Evolutionary conservation across 1,140 invertebrate species (phyloP), one percentile per base, ranked within the genome.

Genomic region (roundworm (Caenorhabditis elegans)): DNA sequence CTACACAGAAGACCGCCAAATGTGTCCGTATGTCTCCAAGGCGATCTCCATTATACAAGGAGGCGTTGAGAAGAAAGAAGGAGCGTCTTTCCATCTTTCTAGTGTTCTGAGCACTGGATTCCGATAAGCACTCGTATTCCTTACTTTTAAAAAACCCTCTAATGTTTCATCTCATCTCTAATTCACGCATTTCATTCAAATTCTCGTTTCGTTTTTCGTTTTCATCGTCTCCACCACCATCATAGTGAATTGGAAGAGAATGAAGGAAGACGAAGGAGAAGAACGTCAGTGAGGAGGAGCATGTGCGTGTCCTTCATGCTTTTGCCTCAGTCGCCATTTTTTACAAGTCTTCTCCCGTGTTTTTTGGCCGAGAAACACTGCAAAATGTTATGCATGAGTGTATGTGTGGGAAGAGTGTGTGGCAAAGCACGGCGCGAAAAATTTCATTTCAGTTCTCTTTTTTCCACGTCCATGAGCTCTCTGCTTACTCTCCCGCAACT

Each of bases 21-120:
- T 70, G 60, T 70, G 60, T 70, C 60, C 60, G 60, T 70, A 70
- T 70, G 60, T 70, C 60, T 70, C 34, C 17, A 39, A 70, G 28
- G 34, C 60, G 34, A 70, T 70, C n/a, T 70, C 34, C 60, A 39
- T 70, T 70, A 70, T 70, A 2, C 60, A 39, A 70, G 34, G 60
- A 70, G 36, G 60, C 60, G n/a, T 70, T 70, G 60, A 70, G n/a
- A 70, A 39, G 60, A 70, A 36, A 70, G 60, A 39, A 70, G 34
- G 11, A 13, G 60, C 19, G 60, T 34, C 34, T 34, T 39, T 70
- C 60, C 60, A 39, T 70, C 43, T 43, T 70, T 70, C 60, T 24
- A 11, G 6, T 43, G 5, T 39, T 70, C 19, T 17, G 39, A 8
- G 60, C 31, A 11, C 10, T n/a, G 55, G 55, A 19, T 31, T 70